Percentiles rank a stretch among this genome's conserved stretches.
Evolutionary conservation across 2,888 invertebrate species (phyloP).

Genomic region (Scaptomyza reducta): DNA sequence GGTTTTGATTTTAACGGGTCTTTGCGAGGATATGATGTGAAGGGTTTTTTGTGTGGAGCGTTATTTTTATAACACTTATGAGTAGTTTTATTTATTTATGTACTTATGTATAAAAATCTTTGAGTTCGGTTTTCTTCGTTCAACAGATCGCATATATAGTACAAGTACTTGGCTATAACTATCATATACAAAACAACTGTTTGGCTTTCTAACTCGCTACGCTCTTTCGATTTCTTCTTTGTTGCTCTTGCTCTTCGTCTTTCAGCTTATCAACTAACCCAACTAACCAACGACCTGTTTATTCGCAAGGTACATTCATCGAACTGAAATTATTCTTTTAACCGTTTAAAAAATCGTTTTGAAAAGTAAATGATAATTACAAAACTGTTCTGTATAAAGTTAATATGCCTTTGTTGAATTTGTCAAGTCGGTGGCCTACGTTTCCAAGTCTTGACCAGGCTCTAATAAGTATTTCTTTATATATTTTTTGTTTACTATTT

Average conservation of each 20-base stretch:
- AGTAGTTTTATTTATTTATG: neutral
- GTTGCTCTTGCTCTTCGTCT: conserved; percentile 7
- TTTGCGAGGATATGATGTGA: conserved; percentile 39
- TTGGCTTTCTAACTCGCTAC: conserved; percentile 14
- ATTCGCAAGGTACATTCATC: conserved; percentile 55
- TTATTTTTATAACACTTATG: conserved; percentile 32
- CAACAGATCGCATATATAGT: conserved; percentile 44
- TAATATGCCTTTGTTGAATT: conserved; percentile 31
- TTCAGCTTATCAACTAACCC: conserved; percentile 32
- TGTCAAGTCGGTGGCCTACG: conserved; percentile 38
- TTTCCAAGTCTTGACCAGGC: conserved; percentile 49
- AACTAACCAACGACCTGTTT: conserved; percentile 46
- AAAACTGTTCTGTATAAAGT: conserved; percentile 52
- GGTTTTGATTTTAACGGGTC: conserved; percentile 36
- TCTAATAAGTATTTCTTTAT: conserved; percentile 44
- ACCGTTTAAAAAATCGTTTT: conserved; percentile 10
- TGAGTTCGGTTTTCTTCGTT: conserved; percentile 12
- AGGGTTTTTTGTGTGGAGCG: conserved; percentile 15
- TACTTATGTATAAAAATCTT: conserved; percentile 5
- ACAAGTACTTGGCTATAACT: conserved; percentile 41
- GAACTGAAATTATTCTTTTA: conserved; percentile 19
- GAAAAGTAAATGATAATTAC: conserved; percentile 18
- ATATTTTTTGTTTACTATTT: conserved; percentile 40
- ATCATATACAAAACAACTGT: conserved; percentile 44
- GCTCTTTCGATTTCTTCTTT: conserved; percentile 3